Conservation (phyloP, 2,797 vertebrate species). For the Mionectes olivaceus region DNA sequence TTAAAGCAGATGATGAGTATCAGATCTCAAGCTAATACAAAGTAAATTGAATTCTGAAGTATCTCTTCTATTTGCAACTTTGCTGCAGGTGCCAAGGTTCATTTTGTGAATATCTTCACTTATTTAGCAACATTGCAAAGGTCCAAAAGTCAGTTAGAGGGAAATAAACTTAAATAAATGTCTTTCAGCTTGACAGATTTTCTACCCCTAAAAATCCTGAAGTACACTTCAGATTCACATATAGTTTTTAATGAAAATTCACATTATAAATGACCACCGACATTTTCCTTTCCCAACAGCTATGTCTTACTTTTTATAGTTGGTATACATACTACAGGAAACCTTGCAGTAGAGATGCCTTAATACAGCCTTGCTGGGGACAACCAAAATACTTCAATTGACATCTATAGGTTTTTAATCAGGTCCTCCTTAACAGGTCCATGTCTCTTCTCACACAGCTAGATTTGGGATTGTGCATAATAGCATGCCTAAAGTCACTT, state of each 20-base stretch:
- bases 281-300: background rate
- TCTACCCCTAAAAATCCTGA: slow-evolving; percentile 25
- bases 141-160: slow-evolving; percentile 34
- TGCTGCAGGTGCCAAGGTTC: slow-evolving; percentile 70
- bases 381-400: background rate
- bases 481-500: background rate
- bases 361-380: background rate
- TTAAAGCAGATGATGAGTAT: slow-evolving; percentile 75
- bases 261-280: background rate
- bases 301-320: background rate
- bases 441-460: background rate
- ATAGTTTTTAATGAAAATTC: background rate
- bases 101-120: slow-evolving; percentile 70
- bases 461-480: background rate
- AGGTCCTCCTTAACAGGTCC: background rate
- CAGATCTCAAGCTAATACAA: slow-evolving; percentile 77
- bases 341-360: background rate
- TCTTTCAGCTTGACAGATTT: slow-evolving; percentile 33
- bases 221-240: background rate
- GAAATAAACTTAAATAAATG: slow-evolving; percentile 39
- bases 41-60: slow-evolving; percentile 80
- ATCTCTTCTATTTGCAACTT: slow-evolving; percentile 69
- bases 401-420: background rate
- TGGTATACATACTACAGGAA: background rate
- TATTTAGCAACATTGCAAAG: slow-evolving; percentile 47